These are phyloP conservation scores for Saccostrea cuccullata DNA, from an alignment of 1,140 invertebrate genomes.

Conservation along the genomic window DNA sequence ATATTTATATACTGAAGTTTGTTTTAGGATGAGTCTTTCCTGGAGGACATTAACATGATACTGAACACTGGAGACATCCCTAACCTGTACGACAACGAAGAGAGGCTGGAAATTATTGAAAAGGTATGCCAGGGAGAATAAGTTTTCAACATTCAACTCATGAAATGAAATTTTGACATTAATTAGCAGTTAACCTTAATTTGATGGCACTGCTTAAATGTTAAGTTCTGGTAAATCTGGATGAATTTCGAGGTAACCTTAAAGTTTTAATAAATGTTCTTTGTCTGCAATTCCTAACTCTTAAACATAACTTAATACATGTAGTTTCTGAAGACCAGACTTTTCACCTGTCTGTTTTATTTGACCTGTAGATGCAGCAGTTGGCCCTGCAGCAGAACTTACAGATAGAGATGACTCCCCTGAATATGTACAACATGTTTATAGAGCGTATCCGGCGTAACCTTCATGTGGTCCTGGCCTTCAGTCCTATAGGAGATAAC, in stretches of 20 bases:
- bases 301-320: too few relatives aligned
- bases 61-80: conserved; percentile 79
- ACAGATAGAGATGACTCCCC: conserved; percentile 75
- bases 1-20: too few relatives aligned
- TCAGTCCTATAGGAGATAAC: conserved; percentile 78
- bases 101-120: conserved; percentile 78
- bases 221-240: too few relatives aligned
- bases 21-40: conserved; percentile 75
- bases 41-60: conserved; percentile 79
- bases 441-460: conserved; percentile 76
- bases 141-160: too few relatives aligned
- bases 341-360: neutral
- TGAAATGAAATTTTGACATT: too few relatives aligned
- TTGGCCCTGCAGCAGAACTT: conserved; percentile 73
- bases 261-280: too few relatives aligned
- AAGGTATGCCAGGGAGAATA: conserved; percentile 60
- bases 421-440: conserved; percentile 79
- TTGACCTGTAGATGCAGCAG: conserved; percentile 74
- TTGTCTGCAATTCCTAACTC: too few relatives aligned
- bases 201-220: too few relatives aligned
- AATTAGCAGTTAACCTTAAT: too few relatives aligned
- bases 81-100: conserved; percentile 78
- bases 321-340: too few relatives aligned
- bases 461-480: conserved; percentile 78
- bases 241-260: too few relatives aligned